Conservation (phyloP, 1,140 invertebrate species). For the Megathymus violae region DNA sequence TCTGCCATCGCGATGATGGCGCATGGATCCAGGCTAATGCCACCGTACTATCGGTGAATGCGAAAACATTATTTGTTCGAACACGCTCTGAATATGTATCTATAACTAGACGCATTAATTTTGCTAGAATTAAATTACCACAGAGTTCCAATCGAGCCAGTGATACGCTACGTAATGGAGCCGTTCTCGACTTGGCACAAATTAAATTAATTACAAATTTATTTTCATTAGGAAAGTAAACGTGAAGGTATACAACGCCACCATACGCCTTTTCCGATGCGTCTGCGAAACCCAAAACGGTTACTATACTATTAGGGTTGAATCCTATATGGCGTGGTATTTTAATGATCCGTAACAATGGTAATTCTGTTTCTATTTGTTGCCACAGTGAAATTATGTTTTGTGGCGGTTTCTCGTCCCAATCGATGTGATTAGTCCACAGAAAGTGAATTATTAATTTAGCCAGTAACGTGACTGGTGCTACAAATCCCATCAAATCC, state of each 20-base stretch:
- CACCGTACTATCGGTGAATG: constrained; percentile 8
- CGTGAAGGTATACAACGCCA: constrained; percentile 32
- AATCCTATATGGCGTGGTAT: constrained; percentile 40
- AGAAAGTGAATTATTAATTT: constrained; percentile 60
- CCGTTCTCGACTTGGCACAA: constrained; percentile 46
- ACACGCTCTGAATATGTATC: constrained; percentile 32
- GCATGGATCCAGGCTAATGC: constrained; percentile 19
- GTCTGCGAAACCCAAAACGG: constrained; percentile 41
- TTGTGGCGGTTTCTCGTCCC: constrained; percentile 47
- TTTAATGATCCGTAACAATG: constrained; percentile 24
- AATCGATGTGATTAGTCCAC: constrained; percentile 48
- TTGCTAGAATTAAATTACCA: constrained; percentile 34
- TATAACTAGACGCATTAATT: constrained; percentile 46
- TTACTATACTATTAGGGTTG: constrained; percentile 6
- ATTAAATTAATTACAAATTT: constrained; percentile 22
- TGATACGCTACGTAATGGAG: constrained; percentile 38
- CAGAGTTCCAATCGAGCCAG: constrained; percentile 50
- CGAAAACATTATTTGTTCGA: constrained; percentile 31
- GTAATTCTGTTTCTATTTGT: constrained; percentile 34
- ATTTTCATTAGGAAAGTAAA: constrained; percentile 24
- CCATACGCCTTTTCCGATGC: constrained; percentile 41
- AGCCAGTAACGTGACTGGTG: constrained; percentile 42
- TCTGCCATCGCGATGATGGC: constrained; percentile 32
- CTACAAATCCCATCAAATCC: constrained; percentile 44
- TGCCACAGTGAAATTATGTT: constrained; percentile 30